Base-by-base conservation (phyloP, 2,113 vertebrate species). In the Petaurus breviceps region DNA sequence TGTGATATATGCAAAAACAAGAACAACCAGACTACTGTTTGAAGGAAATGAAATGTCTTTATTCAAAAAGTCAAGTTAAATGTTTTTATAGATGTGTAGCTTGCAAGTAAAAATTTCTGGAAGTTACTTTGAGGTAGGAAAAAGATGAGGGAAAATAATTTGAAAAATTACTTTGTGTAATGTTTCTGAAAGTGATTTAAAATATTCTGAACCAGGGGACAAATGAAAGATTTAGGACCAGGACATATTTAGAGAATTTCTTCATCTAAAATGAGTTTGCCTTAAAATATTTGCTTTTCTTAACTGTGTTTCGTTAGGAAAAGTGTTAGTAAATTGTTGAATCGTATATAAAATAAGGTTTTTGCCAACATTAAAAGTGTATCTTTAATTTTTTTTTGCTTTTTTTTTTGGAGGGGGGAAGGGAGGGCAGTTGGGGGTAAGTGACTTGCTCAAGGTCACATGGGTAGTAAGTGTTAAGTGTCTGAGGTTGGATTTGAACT, bases 211-310 rank as follows among this genome's bases (percentile, higher is more conserved):
- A 53, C n/a, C 26, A 95, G 25, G 93, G 49, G 92, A 94, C n/a
- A 95, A 95, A 95, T 95, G 90, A 68, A 94, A 96, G 50, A 94
- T 23, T 47, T 97, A 92, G n/a, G 96, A 77, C 91, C 19, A 90
- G n/a, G 47, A 22, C 92, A 28, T 12, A 1, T 94, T 92, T 95
- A 77, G 90, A 91, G 53, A 93, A 19, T 90, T 95, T 95, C 25
- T 51, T 94, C 93, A 90, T 93, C 51, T 93, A 90, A 90, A 90
- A 51, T 90, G 52, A 93, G 5, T 91, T 46, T 90, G 95, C 95
- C 49, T 94, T 94, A 93, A 96, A 52, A 23, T 54, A 52, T 92
- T 54, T 92, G 51, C 31, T 3, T 54, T 54, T 23, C 25, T 53
- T 43, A 90, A 68, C 49, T 50, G 16, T 52, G 52, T 54, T 94